Base-by-base conservation (phyloP, 1,140 invertebrate species). In the Neuroterus valhalla region DNA sequence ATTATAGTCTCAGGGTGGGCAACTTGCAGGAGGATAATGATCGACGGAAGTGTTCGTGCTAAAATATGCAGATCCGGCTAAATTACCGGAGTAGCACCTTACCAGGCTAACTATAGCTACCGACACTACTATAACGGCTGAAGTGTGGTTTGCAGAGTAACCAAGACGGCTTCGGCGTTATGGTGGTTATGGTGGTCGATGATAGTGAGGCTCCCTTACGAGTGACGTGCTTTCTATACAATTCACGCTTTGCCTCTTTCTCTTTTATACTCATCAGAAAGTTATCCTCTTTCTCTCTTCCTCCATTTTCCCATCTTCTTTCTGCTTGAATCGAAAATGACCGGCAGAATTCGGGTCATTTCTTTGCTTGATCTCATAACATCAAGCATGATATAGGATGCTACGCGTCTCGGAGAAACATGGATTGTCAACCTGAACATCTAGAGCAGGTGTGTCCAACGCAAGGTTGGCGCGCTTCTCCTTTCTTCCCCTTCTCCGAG, bases 41-140 rank as follows among this genome's bases (percentile, higher is more conserved):
- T 89, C 88, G 87, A 78, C 87, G 88, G 88, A 89, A 89, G 88
- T 87, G 87, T 87, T 87, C 88, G 88, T 89, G 88, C 84, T 88
- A 89, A 89, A 89, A 89, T 89, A 89, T 89, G 88, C 88, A 89
- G 87, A 89, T 89, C 85, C 85, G 72, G 79, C 78, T 87, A 85
- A 89, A 89, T 88, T 89, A 86, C 88, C 81, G 80, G 80, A 85
- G 81, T 81, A 83, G 80, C 85, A 84, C 82, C 55, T 62, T 62
- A 81, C 76, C 74, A 77, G 78, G 77, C 72, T 74, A 78, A 79
- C 78, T 75, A 72, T 74, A 75, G 78, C 79, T 79, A 78, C 78
- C 76, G 79, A 76, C 80, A 76, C 80, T 78, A 76, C 77, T 69
- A 46, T 76, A 78, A 75, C 76, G 71, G 75, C 70, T 75, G 21